These are phyloP conservation scores for Oreochromis aureus DNA, from an alignment of 2,113 vertebrate species.

Conservation along the genomic window DNA sequence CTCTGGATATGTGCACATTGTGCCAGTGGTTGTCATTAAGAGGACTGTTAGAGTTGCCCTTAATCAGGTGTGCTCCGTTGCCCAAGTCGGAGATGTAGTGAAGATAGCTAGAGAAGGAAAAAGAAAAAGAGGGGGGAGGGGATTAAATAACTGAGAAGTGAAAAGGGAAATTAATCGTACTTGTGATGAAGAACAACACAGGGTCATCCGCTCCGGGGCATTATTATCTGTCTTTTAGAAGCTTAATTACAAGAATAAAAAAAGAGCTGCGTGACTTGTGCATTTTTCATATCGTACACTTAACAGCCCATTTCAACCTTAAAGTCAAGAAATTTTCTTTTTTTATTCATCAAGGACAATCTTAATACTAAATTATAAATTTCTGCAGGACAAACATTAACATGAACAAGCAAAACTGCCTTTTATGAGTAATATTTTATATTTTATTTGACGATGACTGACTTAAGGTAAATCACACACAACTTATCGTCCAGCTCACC, in stretches of 20 bases:
- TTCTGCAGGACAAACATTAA: not conserved
- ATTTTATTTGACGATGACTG: not conserved
- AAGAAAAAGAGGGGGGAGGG: not conserved
- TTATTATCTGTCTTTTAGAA: constrained; percentile 29
- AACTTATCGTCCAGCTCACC: constrained; percentile 73
- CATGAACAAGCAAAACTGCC: not conserved
- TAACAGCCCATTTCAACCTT: not conserved
- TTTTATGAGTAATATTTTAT: not conserved
- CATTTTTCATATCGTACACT: constrained; percentile 15
- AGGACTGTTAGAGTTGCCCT: constrained; percentile 96
- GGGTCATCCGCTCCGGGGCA: constrained; percentile 20
- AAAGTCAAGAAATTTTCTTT: not conserved
- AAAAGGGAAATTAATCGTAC: constrained; percentile 14
- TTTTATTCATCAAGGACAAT: not conserved
- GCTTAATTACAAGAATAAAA: constrained; percentile 7
- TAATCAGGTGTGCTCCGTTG: constrained; percentile 96
- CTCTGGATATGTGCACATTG: constrained; percentile 96
- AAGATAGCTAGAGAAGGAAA: constrained; percentile 79
- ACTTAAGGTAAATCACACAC: not conserved
- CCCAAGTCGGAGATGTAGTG: constrained; percentile 98
- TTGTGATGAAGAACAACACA: constrained; percentile 10
- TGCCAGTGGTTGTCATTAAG: constrained; percentile 99
- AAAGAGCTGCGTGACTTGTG: not conserved
- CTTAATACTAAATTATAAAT: not conserved
- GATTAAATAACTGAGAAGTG: not conserved